Conservation (phyloP, 2,113 vertebrate species). For the Lepus americanus region DNA sequence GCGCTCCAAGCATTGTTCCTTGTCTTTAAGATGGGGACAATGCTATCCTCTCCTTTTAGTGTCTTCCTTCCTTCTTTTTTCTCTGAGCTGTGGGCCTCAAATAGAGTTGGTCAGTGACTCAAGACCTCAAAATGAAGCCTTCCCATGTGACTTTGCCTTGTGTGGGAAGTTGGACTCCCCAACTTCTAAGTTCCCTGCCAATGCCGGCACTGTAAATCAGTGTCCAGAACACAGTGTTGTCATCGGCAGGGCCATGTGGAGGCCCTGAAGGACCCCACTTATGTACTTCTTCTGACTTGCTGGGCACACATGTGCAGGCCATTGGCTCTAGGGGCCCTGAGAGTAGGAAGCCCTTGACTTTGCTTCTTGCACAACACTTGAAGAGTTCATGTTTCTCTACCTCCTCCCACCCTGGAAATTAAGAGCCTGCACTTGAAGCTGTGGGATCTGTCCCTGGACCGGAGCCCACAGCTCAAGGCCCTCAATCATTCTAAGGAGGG, state of each 20-base stretch:
- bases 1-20: not conserved
- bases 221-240: not conserved
- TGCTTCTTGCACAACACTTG: not conserved
- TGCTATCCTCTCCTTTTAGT: not conserved
- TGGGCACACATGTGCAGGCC: not conserved
- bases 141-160: not conserved
- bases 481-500: not conserved
- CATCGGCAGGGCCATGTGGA: not conserved
- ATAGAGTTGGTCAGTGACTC: not conserved
- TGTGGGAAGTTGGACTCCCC: slow-evolving; percentile 11
- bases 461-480: not conserved
- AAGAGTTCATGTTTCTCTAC: not conserved
- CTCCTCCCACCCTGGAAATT: not conserved
- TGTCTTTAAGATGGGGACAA: not conserved
- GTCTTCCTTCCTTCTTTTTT: not conserved
- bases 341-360: not conserved
- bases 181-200: not conserved
- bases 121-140: not conserved
- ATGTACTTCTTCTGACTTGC: slow-evolving; percentile 18
- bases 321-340: not conserved
- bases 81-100: not conserved
- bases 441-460: not conserved
- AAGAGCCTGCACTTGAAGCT: not conserved
- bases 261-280: not conserved
- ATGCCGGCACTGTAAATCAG: not conserved